phyloP scores from a whole-genome alignment of 2,888 invertebrate genomes.

The Lordiphosa fenestrarum region DNA sequence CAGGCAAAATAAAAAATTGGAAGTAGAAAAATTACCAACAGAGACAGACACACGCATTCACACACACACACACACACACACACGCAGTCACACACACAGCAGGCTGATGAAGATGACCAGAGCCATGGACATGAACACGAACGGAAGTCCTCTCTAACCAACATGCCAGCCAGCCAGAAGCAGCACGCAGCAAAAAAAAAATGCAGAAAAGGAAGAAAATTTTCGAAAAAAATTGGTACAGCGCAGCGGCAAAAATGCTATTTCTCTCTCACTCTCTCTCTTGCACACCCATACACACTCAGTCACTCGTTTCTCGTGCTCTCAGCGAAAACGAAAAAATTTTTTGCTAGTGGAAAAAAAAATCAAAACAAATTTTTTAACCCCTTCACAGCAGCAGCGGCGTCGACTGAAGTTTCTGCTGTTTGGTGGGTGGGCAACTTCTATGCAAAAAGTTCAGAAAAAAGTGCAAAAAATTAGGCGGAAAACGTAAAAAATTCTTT shows the following conservation, averaged over 20 bases:
- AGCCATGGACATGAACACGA: conserved; percentile 46
- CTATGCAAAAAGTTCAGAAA: conserved; percentile 53
- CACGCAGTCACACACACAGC: conserved; percentile 37
- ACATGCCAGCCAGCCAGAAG: conserved; percentile 51
- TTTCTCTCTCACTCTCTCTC: conserved; percentile 11
- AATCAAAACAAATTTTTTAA: conserved; percentile 75
- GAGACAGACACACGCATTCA: conserved; percentile 19
- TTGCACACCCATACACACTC: conserved; percentile 6
- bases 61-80: conserved; percentile 24
- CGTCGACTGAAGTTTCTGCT: conserved; percentile 38
- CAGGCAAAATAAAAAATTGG: conserved; percentile 44
- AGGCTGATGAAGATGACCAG: conserved; percentile 75
- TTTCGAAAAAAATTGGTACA: conserved; percentile 50
- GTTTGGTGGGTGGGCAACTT: conserved; percentile 38
- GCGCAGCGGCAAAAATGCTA: conserved; percentile 51
- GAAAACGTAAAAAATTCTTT: conserved; percentile 65
- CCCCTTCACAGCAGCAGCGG: conserved; percentile 60
- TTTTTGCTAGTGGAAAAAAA: conserved; percentile 60
- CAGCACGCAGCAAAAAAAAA: conserved; percentile 69
- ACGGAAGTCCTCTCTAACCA: conserved; percentile 74
- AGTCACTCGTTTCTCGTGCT: conserved; percentile 26
- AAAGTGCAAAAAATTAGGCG: conserved; percentile 70
- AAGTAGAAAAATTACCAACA: conserved; percentile 35
- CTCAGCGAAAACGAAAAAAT: conserved; percentile 50
- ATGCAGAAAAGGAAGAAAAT: conserved; percentile 43